Evolutionary conservation across 1,140 invertebrate genomes (phyloP).

Genomic region (Brachionus manjavacas): DNA sequence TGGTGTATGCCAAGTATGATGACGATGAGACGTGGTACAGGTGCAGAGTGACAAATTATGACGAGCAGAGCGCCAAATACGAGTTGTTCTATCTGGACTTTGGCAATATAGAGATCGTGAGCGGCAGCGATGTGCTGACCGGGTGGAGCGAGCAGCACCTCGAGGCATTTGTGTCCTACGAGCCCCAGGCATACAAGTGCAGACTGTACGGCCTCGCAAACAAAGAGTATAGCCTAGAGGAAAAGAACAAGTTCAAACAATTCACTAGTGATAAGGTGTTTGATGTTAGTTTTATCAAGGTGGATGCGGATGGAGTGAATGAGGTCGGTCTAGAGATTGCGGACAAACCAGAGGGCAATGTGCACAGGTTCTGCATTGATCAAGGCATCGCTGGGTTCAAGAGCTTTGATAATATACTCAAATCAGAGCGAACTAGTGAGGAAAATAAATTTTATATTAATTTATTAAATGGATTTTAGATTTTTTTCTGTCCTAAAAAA

Average conservation of each 20-base stretch:
- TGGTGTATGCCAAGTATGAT: background rate
- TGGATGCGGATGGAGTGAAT: background rate
- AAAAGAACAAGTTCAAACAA: background rate
- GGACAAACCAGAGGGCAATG: background rate
- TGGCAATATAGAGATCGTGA: slow-evolving; percentile 20
- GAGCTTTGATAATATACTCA: background rate
- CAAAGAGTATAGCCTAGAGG: background rate
- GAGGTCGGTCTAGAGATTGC: background rate
- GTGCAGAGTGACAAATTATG: background rate
- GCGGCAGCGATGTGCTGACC: background rate
- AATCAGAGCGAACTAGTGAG: background rate
- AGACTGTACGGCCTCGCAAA: background rate
- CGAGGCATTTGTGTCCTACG: background rate
- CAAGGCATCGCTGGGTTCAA: background rate
- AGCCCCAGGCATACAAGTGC: background rate
- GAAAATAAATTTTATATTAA: slow-evolving; percentile 17
- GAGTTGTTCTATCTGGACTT: slow-evolving; percentile 27
- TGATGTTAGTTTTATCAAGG: background rate
- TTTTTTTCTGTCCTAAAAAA: background rate
- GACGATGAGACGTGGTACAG: slow-evolving; percentile 28
- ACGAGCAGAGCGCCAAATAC: background rate
- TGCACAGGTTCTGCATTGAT: background rate
- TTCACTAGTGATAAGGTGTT: background rate
- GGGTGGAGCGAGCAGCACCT: background rate
- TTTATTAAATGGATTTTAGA: background rate